Conservation (phyloP, 2,888 invertebrate genomes). For the Oscheius sp. region DNA sequence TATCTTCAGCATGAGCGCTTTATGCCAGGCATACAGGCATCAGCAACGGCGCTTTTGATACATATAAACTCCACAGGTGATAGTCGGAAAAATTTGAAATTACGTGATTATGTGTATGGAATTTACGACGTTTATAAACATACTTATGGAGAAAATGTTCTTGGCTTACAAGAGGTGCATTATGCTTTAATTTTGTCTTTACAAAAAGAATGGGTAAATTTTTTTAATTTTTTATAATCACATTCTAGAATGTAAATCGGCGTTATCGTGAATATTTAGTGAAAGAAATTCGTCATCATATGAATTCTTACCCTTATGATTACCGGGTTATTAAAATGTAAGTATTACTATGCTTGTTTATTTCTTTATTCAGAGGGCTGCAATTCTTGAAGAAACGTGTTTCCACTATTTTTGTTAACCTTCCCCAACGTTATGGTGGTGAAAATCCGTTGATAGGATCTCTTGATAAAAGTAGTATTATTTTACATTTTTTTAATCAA, state of each 20-base stretch:
- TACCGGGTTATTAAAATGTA: not conserved
- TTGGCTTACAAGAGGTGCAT: not conserved
- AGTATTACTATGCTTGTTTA: not conserved
- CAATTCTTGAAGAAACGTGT: not conserved
- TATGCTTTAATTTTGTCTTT: not conserved
- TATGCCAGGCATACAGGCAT: no score
- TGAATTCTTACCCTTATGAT: not conserved
- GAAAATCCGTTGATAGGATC: not conserved
- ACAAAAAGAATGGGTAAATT: constrained; percentile 5
- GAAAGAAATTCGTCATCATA: not conserved
- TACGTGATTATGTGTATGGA: not conserved
- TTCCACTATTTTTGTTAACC: constrained; percentile 1
- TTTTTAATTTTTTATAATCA: not conserved
- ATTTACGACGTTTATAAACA: not conserved
- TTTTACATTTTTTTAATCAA: not conserved
- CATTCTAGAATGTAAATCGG: not conserved
- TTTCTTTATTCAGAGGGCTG: not conserved
- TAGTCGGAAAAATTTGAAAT: not conserved
- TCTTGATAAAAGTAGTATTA: not conserved
- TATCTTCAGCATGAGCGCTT: no score
- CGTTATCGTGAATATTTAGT: not conserved
- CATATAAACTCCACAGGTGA: not conserved
- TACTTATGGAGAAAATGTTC: not conserved
- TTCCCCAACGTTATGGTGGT: not conserved
- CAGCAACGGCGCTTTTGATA: not conserved